Evolutionary conservation across 2,797 vertebrate genomes (phyloP), one percentile per base, ranked within the genome.

Genomic region (Leptodactylus fallax): DNA sequence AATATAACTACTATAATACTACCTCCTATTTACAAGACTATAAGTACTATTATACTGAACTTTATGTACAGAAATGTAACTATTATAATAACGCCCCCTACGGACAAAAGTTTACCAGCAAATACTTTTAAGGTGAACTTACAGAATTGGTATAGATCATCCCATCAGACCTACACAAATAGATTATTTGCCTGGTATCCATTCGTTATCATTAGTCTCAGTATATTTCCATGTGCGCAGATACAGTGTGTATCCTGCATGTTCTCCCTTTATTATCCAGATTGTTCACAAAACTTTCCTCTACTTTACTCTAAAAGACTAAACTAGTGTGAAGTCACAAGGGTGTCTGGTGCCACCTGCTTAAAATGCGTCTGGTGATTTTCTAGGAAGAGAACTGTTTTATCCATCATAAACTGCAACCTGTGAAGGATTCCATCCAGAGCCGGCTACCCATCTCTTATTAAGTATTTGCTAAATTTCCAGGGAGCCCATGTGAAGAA

Each of bases 391-490:
- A 51, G 72, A 72, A 21, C 72, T 76, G 47, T 49, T 76, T 76
- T 77, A 23, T 77, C 74, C 49, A 53, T 77, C 74, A 79, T 36
- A 58, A 79, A 49, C 79, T 81, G 36, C 45, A 81, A 63, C 79
- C 27, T 63, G 79, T 61, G 36, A 63, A 63, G 78, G 61, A 47
- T n/a, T 49, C 19, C 79, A 21, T 63, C 27, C 56, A 80, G 10
- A 45, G 79, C 25, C 79, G 58, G 14, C 58, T 81, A 14, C 79
- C 56, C 78, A 7, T 11, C 27, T 81, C 79, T 51, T 86, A 72
- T 80, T 81, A 86, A 45, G n/a, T 80, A 10, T 81, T 67, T 79
- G 65, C 27, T 51, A 81, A 56, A 79, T 55, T 67, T 85, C 76
- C 74, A 58, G 49, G 19, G 69, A 60, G 49, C 60, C 25, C 45